A percentile compares a stretch with the other conserved stretches of the same genome.
Evolutionary conservation across 2,113 vertebrate species (phyloP).

Genomic region (Ovibos moschatus): DNA sequence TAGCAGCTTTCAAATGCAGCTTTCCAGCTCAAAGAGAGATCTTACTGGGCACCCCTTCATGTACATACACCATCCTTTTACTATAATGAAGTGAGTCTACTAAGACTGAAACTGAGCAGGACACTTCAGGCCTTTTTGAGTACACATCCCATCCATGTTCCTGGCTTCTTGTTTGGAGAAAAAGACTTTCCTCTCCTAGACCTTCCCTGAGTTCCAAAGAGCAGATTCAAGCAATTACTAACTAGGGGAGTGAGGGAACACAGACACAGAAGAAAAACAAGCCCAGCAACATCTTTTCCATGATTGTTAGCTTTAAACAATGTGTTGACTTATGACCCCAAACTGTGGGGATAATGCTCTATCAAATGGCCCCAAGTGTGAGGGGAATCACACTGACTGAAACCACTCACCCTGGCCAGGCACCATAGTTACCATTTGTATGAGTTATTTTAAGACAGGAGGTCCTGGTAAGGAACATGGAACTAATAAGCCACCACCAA

Average conservation of each 20-base stretch:
- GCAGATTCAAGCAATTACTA: neutral
- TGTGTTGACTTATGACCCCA: neutral
- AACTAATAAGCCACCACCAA: neutral
- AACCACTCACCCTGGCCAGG: neutral
- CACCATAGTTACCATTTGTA: neutral
- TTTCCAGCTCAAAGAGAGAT: neutral
- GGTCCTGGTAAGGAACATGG: neutral
- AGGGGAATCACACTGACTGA: neutral
- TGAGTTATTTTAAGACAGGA: neutral
- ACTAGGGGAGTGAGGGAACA: neutral
- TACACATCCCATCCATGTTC: neutral
- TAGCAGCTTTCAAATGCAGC: neutral
- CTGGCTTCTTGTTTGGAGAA: neutral
- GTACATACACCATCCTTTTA: neutral
- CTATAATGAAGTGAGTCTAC: neutral
- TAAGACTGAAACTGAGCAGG: neutral
- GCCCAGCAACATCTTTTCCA: neutral
- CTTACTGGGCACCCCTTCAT: neutral
- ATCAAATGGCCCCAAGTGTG: neutral
- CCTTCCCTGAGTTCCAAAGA: neutral
- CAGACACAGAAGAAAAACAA: neutral
- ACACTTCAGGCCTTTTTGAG: neutral
- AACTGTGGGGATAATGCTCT: neutral
- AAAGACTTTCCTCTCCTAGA: neutral
- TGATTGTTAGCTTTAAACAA: neutral